phyloP scores from a whole-genome alignment of 2,888 invertebrate genomes.

The Exocentrus adspersus region DNA sequence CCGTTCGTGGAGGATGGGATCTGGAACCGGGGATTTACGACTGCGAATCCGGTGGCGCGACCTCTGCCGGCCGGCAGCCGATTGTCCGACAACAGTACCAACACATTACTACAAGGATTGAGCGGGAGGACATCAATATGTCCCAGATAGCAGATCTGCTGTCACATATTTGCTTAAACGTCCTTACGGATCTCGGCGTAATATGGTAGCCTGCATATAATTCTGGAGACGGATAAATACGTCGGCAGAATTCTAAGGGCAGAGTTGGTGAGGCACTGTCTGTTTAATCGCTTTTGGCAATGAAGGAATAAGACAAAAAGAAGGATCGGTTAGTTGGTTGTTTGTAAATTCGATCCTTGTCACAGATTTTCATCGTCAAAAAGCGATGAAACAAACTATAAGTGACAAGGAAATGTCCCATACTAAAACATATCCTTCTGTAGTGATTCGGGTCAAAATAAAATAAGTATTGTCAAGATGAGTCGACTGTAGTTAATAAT shows the following conservation, averaged over 20 bases:
- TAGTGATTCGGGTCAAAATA: too few relatives aligned
- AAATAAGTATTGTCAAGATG: too few relatives aligned
- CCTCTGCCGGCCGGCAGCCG: constrained; percentile 56
- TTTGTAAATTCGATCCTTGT: too few relatives aligned
- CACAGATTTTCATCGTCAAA: too few relatives aligned
- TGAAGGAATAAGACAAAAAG: too few relatives aligned
- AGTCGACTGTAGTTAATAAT: too few relatives aligned
- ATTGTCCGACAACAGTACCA: constrained; percentile 59
- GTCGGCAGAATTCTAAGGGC: constrained; percentile 40
- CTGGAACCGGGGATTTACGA: constrained; percentile 48
- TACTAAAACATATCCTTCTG: too few relatives aligned
- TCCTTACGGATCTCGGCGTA: constrained; percentile 59
- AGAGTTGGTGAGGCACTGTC: too few relatives aligned
- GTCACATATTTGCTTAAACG: constrained; percentile 63
- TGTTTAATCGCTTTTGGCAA: too few relatives aligned
- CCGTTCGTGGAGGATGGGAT: constrained; percentile 50
- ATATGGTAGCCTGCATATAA: constrained; percentile 62
- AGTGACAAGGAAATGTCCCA: too few relatives aligned
- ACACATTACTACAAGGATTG: constrained; percentile 59
- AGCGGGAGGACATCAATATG: constrained; percentile 61
- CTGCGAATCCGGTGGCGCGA: constrained; percentile 37
- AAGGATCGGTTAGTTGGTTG: too few relatives aligned
- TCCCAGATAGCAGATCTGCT: constrained; percentile 60
- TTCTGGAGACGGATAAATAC: constrained; percentile 53
- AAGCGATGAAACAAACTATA: too few relatives aligned